These are phyloP conservation scores for Himalopsyche phryganea DNA, from an alignment of 1,140 invertebrate species.

Conservation along the genomic window DNA sequence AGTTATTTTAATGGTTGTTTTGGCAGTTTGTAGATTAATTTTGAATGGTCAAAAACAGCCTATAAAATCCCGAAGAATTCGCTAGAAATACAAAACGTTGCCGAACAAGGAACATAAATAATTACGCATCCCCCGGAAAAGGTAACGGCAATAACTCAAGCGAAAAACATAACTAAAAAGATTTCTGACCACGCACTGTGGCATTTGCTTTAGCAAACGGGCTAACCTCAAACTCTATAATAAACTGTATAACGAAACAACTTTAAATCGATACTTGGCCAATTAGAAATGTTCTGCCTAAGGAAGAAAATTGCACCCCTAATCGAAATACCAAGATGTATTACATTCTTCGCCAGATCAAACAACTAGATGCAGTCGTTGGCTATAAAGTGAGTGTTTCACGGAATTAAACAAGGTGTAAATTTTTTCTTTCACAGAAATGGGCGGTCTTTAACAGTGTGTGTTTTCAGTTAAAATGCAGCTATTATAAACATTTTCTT, in stretches of 20 bases:
- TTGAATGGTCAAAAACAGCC: too few species aligned
- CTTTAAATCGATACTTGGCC: too few species aligned
- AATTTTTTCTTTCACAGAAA: constrained; percentile 12
- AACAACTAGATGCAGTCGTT: neutral
- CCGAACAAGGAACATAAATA: neutral
- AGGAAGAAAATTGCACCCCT: too few species aligned
- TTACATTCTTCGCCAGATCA: too few species aligned
- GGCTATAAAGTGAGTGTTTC: constrained; percentile 6
- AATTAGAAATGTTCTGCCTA: too few species aligned
- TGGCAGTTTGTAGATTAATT: too few species aligned
- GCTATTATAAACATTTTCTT: too few species aligned
- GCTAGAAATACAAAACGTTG: neutral
- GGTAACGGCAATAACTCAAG: constrained; percentile 5
- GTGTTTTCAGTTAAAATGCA: too few species aligned
- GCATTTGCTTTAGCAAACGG: neutral
- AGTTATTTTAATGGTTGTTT: too few species aligned
- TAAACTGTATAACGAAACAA: too few species aligned
- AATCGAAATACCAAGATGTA: too few species aligned
- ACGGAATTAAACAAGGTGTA: constrained; percentile 6
- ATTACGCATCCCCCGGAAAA: constrained; percentile 14
- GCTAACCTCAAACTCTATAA: constrained; percentile 3
- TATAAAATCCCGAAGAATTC: too few species aligned
- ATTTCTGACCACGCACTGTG: constrained; percentile 11
- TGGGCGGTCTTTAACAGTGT: neutral
- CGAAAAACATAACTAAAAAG: constrained; percentile 10